These are phyloP conservation scores for Apostichopus leukothele DNA, from an alignment of 53 echinoderm and acorn worm species.

Conservation along the genomic window DNA sequence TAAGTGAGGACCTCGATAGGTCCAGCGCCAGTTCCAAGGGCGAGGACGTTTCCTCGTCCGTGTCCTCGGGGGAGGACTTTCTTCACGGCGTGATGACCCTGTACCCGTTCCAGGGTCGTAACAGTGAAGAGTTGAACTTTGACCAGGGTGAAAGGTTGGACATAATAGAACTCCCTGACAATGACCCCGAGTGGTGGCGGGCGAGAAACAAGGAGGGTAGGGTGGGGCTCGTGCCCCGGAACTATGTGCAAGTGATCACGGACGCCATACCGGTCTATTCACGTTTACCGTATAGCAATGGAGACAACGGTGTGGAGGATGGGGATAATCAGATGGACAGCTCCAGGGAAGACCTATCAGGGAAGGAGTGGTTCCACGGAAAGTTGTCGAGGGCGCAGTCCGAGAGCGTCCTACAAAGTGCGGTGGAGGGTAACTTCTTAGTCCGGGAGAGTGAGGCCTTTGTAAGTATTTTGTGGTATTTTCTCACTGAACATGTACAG, in stretches of 20 bases:
- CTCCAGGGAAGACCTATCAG: conserved; percentile 38
- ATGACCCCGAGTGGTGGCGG: conserved; percentile 96
- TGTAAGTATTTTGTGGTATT: conserved; percentile 61
- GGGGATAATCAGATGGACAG: not conserved
- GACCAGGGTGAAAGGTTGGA: conserved; percentile 82
- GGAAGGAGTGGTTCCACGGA: conserved; percentile 86
- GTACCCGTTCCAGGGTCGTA: conserved; percentile 85
- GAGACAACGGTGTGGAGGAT: conserved; percentile 31
- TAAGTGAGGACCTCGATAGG: conserved; percentile 75
- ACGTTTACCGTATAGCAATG: conserved; percentile 46
- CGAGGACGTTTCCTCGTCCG: conserved; percentile 55
- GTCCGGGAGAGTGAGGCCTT: conserved; percentile 91
- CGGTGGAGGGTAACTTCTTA: conserved; percentile 73
- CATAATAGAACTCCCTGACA: conserved; percentile 85
- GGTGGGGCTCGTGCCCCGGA: conserved; percentile 86
- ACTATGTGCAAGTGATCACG: conserved; percentile 80
- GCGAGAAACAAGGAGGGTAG: conserved; percentile 81
- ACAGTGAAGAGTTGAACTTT: conserved; percentile 94
- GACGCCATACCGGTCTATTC: conserved; percentile 70
- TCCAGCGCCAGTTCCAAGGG: conserved; percentile 76
- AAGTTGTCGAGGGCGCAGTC: conserved; percentile 78
- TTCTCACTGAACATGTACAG: no score
- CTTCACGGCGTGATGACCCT: conserved; percentile 78
- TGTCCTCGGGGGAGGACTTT: conserved; percentile 73
- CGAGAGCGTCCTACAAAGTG: conserved; percentile 64